phyloP scores from a whole-genome alignment of 1,140 invertebrate genomes.

The Dendrolimus kikuchii region DNA sequence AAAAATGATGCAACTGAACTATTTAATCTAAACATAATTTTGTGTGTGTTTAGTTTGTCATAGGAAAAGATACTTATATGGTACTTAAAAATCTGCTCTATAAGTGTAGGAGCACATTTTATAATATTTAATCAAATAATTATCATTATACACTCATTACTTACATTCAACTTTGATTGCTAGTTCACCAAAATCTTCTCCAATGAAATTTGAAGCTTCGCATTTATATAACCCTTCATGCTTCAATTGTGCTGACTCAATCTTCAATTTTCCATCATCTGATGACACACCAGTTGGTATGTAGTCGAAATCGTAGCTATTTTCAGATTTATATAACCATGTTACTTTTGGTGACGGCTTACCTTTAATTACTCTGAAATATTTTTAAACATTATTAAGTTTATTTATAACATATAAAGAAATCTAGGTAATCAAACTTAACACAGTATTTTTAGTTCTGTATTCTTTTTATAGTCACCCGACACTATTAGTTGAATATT shows the following conservation, averaged over 20 bases:
- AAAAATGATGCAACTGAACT: no score
- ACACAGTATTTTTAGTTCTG: neutral
- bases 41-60: no score
- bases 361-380: slow-evolving; percentile 35
- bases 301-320: slow-evolving; percentile 13
- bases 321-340: slow-evolving; percentile 31
- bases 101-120: neutral
- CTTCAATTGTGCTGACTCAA: slow-evolving; percentile 22
- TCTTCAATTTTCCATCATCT: slow-evolving; percentile 28
- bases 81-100: no score
- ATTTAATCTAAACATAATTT: no score
- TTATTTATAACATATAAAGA: neutral
- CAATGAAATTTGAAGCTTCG: slow-evolving; percentile 35
- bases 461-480: no score
- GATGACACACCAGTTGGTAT: slow-evolving; percentile 29
- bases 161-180: slow-evolving; percentile 43
- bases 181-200: slow-evolving; percentile 25
- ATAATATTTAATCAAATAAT: neutral
- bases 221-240: slow-evolving; percentile 44
- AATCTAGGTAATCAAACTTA: neutral
- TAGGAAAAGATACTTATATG: no score
- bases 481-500: no score
- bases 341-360: slow-evolving; percentile 31
- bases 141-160: no score
- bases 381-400: slow-evolving; percentile 1